These are phyloP conservation scores for Dolichotis patagonum DNA, from an alignment of 2,113 vertebrate genomes.

Conservation along the genomic window DNA sequence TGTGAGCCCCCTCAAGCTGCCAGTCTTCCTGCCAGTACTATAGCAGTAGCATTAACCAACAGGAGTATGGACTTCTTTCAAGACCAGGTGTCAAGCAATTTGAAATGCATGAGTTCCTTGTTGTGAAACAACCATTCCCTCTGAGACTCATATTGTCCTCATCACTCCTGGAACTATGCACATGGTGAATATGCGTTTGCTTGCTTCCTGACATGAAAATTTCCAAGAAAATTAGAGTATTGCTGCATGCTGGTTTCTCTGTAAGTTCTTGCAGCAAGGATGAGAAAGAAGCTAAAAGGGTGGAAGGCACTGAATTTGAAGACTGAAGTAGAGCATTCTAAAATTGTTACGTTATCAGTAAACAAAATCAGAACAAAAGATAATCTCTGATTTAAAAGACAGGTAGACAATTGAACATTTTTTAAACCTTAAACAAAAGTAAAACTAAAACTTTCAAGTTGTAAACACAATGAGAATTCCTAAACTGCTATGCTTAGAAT, in stretches of 20 bases:
- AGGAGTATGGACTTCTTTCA: conserved; percentile 84
- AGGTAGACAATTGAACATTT: background rate
- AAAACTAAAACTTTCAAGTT: background rate
- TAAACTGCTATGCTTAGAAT: background rate
- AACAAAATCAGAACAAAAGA: conserved; percentile 37
- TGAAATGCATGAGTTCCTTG: conserved; percentile 84
- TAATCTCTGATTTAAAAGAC: background rate
- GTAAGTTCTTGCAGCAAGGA: background rate
- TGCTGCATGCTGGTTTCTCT: conserved; percentile 50
- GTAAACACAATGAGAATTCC: background rate
- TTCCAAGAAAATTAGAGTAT: conserved; percentile 55
- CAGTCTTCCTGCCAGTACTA: conserved; percentile 81
- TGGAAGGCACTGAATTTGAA: background rate
- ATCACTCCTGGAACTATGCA: conserved; percentile 71
- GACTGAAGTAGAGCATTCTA: background rate
- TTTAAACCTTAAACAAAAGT: background rate
- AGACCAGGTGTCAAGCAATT: conserved; percentile 84
- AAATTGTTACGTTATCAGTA: background rate
- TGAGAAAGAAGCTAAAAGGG: conserved; percentile 4
- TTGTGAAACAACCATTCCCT: conserved; percentile 86
- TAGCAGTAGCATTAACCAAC: conserved; percentile 79
- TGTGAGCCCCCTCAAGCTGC: conserved; percentile 84
- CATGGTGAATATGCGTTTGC: conserved; percentile 72
- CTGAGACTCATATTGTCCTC: conserved; percentile 77
- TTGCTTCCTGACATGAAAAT: conserved; percentile 73